These are phyloP conservation scores for Drosophila kikkawai DNA, from an alignment of 1,140 invertebrate genomes.

Conservation along the genomic window DNA sequence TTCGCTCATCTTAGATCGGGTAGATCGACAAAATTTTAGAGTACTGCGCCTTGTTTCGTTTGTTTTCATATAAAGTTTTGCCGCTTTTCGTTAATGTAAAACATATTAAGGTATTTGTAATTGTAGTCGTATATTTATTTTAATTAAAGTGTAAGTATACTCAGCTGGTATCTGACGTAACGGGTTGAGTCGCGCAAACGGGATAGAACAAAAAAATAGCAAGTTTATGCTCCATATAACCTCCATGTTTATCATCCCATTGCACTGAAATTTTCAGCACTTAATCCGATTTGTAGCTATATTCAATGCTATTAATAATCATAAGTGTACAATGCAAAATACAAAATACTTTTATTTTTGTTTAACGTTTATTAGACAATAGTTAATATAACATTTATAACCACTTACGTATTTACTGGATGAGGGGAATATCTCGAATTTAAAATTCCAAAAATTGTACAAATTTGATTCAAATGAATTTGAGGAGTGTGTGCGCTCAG, in stretches of 20 bases:
- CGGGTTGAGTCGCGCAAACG: no score
- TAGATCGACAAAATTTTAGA: no score
- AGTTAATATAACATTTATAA: slow-evolving; percentile 61
- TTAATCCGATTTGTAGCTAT: no score
- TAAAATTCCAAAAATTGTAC: slow-evolving; percentile 40
- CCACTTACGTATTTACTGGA: slow-evolving; percentile 51
- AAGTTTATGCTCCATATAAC: neutral
- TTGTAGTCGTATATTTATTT: no score
- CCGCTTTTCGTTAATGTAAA: no score
- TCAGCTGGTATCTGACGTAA: no score
- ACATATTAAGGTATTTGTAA: no score
- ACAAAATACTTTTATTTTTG: slow-evolving; percentile 14
- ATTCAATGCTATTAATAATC: neutral
- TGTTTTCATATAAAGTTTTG: no score
- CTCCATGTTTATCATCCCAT: neutral
- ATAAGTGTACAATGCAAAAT: neutral
- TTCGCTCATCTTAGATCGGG: no score
- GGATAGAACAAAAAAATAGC: no score
- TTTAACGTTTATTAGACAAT: slow-evolving; percentile 63
- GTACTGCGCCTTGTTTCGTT: no score
- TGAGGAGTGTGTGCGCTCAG: slow-evolving; percentile 18
- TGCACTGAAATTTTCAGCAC: neutral
- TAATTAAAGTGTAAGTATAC: no score
- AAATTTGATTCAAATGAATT: slow-evolving; percentile 44
- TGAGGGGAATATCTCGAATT: slow-evolving; percentile 46